Conservation (phyloP, 2,888 invertebrate species). For the Drosophila birchii region DNA sequence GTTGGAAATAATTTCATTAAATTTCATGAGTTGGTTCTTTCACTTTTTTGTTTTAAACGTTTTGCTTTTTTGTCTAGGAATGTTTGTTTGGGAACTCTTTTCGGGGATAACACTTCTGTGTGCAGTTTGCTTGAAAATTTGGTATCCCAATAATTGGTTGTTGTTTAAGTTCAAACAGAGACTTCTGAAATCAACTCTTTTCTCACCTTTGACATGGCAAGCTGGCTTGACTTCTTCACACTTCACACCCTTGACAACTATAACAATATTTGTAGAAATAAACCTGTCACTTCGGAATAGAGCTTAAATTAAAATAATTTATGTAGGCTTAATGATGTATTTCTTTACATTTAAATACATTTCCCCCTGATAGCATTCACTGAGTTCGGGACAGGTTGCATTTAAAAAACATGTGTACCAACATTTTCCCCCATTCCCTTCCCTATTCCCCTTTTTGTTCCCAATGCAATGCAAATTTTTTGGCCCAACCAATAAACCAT, state of each 20-base stretch:
- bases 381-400: neutral
- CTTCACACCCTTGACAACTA: constrained; percentile 10
- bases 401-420: neutral
- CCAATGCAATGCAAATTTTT: constrained; percentile 30
- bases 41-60: constrained; percentile 10
- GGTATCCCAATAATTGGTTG: constrained; percentile 8
- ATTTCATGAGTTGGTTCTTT: constrained; percentile 67
- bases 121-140: constrained; percentile 18
- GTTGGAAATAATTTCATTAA: constrained; percentile 71
- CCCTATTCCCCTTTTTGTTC: neutral
- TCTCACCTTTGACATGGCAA: constrained; percentile 13
- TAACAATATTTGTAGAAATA: too few relatives aligned
- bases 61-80: neutral
- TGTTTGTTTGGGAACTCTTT: neutral
- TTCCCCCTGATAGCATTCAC: neutral
- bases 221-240: constrained; percentile 8
- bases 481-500: constrained; percentile 30
- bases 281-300: too few relatives aligned
- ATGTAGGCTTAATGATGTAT: too few relatives aligned
- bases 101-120: neutral
- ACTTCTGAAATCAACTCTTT: constrained; percentile 14
- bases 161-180: constrained; percentile 5
- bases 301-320: too few relatives aligned
- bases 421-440: constrained; percentile 1
- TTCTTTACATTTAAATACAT: neutral